Evolutionary conservation across 2,113 vertebrate species (phyloP).

Genomic region (Miniopterus natalensis): DNA sequence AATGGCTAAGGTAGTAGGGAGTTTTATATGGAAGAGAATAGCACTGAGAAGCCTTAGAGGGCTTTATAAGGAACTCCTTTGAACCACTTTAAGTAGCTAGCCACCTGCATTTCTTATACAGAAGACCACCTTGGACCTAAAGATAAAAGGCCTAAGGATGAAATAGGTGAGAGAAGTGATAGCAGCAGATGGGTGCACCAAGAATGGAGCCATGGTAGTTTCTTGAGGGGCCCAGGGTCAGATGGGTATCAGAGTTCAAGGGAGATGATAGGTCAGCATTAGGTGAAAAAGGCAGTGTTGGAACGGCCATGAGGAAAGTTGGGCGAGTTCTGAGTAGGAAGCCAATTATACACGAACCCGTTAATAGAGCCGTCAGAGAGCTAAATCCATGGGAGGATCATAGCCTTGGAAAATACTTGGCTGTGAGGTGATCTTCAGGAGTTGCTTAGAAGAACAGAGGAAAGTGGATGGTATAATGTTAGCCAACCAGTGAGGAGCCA

Average conservation of each 20-base stretch:
- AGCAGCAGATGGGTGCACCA: background rate
- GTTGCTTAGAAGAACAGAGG: background rate
- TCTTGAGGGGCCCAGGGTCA: background rate
- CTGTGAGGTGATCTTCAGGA: background rate
- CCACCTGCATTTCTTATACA: background rate
- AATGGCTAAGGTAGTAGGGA: background rate
- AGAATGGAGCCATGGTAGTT: background rate
- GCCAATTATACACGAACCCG: background rate
- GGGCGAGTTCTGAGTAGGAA: background rate
- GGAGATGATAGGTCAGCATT: background rate
- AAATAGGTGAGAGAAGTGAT: background rate
- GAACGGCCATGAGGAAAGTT: background rate
- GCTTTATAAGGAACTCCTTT: background rate
- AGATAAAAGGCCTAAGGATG: background rate
- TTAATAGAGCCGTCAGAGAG: background rate
- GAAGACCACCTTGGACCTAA: background rate
- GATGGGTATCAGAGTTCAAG: background rate
- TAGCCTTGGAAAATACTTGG: background rate
- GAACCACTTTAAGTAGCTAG: constrained; percentile 19
- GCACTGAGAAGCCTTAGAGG: background rate
- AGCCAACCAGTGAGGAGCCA: background rate
- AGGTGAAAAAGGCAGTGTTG: background rate
- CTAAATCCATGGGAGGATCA: background rate
- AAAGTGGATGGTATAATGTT: background rate
- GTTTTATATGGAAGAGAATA: background rate